Evolutionary conservation across 2,113 vertebrate genomes (phyloP).

Genomic region (Larimichthys polyactis): DNA sequence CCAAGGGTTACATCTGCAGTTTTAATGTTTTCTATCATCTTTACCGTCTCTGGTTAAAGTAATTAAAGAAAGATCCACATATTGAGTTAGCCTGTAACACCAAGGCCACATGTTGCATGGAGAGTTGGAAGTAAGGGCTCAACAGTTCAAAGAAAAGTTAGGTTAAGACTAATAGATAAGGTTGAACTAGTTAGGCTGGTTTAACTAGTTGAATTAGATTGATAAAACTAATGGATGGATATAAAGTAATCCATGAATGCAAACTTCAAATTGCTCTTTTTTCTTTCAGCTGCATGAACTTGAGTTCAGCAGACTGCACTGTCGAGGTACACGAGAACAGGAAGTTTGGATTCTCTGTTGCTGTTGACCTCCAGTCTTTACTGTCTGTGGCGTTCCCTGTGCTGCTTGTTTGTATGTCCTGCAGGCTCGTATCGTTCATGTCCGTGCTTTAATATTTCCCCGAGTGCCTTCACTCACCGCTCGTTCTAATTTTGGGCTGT

Average conservation of each 20-base stretch:
- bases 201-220: too few relatives aligned
- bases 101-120: not conserved
- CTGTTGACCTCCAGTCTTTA: not conserved
- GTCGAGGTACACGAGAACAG: not conserved
- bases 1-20: too few relatives aligned
- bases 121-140: not conserved
- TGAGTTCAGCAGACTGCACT: too few relatives aligned
- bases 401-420: not conserved
- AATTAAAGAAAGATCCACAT: not conserved
- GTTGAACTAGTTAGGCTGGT: too few relatives aligned
- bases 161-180: too few relatives aligned
- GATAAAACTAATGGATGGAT: too few relatives aligned
- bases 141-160: too few relatives aligned
- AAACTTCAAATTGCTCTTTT: too few relatives aligned
- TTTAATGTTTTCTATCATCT: too few relatives aligned
- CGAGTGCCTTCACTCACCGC: slow-evolving; percentile 19
- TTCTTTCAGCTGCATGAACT: too few relatives aligned
- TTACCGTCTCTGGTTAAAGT: too few relatives aligned
- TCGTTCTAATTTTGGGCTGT: slow-evolving; percentile 45
- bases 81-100: not conserved
- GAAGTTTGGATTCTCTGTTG: not conserved
- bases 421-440: not conserved
- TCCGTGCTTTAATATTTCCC: slow-evolving; percentile 2
- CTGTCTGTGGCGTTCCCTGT: not conserved
- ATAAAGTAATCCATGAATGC: too few relatives aligned